A percentile compares a stretch with the other conserved stretches of the same genome.
Evolutionary conservation across 2,888 invertebrate genomes (phyloP).

Genomic region (Trichogramma dendrolimi): DNA sequence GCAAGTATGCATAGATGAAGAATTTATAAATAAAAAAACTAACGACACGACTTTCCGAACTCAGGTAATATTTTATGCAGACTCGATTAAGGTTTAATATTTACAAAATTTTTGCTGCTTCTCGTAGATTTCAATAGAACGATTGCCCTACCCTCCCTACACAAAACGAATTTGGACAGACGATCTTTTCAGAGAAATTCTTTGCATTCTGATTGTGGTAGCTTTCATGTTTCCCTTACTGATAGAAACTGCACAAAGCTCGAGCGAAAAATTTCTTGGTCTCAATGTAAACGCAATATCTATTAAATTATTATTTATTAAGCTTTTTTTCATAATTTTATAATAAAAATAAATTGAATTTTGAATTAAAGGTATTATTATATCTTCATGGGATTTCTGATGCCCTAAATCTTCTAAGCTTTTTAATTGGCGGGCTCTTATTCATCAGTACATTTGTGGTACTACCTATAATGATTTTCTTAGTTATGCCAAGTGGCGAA

Average conservation of each 20-base stretch:
- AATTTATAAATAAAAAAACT: conserved; percentile 32
- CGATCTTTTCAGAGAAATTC: conserved; percentile 27
- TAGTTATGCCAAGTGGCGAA: background rate
- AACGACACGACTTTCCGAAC: conserved; percentile 12
- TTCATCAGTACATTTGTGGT: conserved; percentile 36
- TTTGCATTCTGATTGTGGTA: conserved; percentile 33
- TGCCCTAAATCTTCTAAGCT: conserved; percentile 40
- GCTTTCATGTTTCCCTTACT: conserved; percentile 39
- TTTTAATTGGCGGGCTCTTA: conserved; percentile 38
- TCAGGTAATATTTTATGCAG: background rate
- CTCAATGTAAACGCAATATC: conserved; percentile 36
- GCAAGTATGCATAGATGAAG: conserved; percentile 41
- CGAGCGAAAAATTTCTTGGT: conserved; percentile 42
- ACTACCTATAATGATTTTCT: conserved; percentile 37
- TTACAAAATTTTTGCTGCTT: no score
- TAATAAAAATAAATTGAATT: background rate
- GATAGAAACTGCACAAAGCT: conserved; percentile 36
- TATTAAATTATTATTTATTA: background rate
- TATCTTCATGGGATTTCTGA: conserved; percentile 43
- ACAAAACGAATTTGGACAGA: conserved; percentile 27
- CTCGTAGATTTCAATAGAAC: conserved; percentile 36
- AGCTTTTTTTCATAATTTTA: no score
- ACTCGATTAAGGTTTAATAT: no score
- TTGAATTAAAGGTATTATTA: conserved; percentile 39
- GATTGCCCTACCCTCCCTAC: conserved; percentile 40